Evolutionary conservation across 2,888 invertebrate genomes (phyloP).

Genomic region (Aleiodes testaceus): DNA sequence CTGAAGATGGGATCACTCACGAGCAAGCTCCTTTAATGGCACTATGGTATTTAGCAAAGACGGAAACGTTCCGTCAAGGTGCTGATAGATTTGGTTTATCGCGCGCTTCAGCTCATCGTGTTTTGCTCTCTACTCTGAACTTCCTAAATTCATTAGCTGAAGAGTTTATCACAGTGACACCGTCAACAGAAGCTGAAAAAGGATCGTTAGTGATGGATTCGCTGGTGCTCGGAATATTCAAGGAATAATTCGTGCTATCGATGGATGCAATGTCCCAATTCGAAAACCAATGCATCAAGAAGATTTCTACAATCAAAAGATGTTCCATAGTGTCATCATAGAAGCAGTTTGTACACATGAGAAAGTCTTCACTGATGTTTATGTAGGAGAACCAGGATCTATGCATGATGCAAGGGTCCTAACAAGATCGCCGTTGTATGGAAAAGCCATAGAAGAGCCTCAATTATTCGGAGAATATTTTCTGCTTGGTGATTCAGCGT

Average conservation of each 20-base stretch:
- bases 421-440: slow-evolving; percentile 20
- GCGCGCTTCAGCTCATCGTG: slow-evolving; percentile 34
- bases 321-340: slow-evolving; percentile 47
- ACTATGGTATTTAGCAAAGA: slow-evolving; percentile 46
- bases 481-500: slow-evolving; percentile 48
- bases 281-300: slow-evolving; percentile 48
- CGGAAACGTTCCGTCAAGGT: slow-evolving; percentile 43
- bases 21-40: slow-evolving; percentile 35
- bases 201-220: slow-evolving; percentile 8
- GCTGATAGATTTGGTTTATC: slow-evolving; percentile 39
- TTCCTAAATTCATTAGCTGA: slow-evolving; percentile 29
- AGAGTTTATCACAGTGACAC: slow-evolving; percentile 29
- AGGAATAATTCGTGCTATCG: slow-evolving; percentile 50
- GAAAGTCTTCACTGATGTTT: slow-evolving; percentile 42
- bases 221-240: slow-evolving; percentile 1
- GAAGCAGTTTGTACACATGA: slow-evolving; percentile 45
- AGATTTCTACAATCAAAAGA: slow-evolving; percentile 52
- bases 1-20: slow-evolving; percentile 18
- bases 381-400: slow-evolving; percentile 17
- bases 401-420: slow-evolving; percentile 47
- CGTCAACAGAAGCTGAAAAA: slow-evolving; percentile 3
- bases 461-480: slow-evolving; percentile 30
- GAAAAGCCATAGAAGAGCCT: slow-evolving; percentile 10
- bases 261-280: slow-evolving; percentile 53
- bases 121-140: slow-evolving; percentile 7